Base-by-base conservation (phyloP, 2,797 vertebrate species). In the Acomys russatus region DNA sequence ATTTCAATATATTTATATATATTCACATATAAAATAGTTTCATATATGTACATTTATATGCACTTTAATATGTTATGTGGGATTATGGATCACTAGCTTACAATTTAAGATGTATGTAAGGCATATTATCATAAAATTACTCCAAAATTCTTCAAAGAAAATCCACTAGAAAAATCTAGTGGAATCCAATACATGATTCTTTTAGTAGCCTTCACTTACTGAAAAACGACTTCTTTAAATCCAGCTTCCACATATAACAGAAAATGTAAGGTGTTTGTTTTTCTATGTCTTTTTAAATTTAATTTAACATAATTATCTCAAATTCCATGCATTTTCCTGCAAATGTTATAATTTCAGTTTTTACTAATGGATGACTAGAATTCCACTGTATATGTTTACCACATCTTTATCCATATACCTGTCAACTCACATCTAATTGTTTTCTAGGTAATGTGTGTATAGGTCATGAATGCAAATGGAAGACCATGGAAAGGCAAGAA, bases 151-250 rank as follows among this genome's bases (percentile, higher is more conserved):
- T 66, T 82, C 90, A 80, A 94, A 77, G n/a, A 28, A 56, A 35
- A 25, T 14, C 11, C 33, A 23, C 35, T 59, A 59, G 54, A 78
- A 33, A 78, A 78, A 54, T 18, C 9, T 54, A 59, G 56, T 73
- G 89, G 61, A 92, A 64, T 92, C 23, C 71, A 95, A 82, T 22
- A 93, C 7, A 77, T 80, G 76, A 44, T 90, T 94, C 80, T 94
- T 33, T 77, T 59, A 94, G 44, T 4, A 96, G 35, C 20, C 3
- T 85, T 90, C 44, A 93, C 35, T 78, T 82, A 76, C 33, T 94
- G 88, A 64, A 92, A 95, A 97, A 92, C 35, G 44, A 85, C 33
- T 92, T 44, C 49, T 44, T 70, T 95, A 88, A 74, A 74, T 61
- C 15, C 44, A 44, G 25, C 9, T 88, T 61, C 54, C 35, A 74